Evolutionary conservation across 2,888 invertebrate species (phyloP), one percentile per base, ranked within the genome.

Genomic region (Paralinhomoeus sp.): DNA sequence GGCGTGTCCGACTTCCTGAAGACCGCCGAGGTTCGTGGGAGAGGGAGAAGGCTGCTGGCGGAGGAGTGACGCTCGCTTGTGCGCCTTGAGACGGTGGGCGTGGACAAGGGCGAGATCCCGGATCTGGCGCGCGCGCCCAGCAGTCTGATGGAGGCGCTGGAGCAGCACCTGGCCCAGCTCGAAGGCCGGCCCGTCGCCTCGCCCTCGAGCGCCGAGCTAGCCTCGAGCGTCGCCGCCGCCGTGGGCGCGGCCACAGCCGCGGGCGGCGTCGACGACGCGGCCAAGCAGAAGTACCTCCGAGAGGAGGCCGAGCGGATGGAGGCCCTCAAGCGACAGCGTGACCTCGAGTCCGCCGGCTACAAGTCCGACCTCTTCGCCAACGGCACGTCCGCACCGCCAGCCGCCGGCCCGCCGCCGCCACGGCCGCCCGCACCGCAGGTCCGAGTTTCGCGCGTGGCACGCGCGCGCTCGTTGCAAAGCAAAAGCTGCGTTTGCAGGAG

Each of bases 91-190:
- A 83, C 84, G 63, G 85, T 91, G 52, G 93, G 93, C 43, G 89
- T 93, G 58, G 91, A 93, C 65, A 87, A 87, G 67, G 89, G 89
- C 27, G 91, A 93, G 63, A 91, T 93, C 64, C 93, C 93, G 37
- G 93, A 93, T 68, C 72, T 93, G 56, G 89, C 91, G 7, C 85
- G 89, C 71, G 93, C 91, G 1, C 93, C 93, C 2, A 85, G 87
- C 64, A 89, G 89, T 63, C 71, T 97, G 43, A 69, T 97, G 47
- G 93, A 97, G 65, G 93, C 97, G 0, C 69, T 97, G 53, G 93
- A 97, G 62, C 83, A 87, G 49, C 93, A 97, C 67, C 73, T 93
- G 49, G 80, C 79, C 37, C 75, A 81, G 1, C 67, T 97, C 48
- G 97, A 97, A 62, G 91, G 91, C 42, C 55, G 58, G 20, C 50